Evolutionary conservation across 30 jellyfish, hydroid and myxozoan genomes (phyloP).

Genomic region (Nemopilema nomurai): DNA sequence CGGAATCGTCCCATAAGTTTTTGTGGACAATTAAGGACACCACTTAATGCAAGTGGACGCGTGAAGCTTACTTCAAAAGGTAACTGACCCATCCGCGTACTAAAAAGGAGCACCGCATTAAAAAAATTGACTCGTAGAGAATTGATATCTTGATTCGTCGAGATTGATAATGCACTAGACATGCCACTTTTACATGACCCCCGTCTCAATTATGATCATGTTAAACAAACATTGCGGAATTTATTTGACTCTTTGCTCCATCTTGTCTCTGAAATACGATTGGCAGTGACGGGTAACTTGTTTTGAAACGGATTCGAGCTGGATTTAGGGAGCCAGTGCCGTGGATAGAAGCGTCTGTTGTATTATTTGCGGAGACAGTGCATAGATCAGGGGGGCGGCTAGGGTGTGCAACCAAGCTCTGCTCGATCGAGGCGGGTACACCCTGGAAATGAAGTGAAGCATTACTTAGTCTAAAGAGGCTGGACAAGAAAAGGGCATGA

Average conservation of each 20-base stretch:
- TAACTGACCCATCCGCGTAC: too few species aligned
- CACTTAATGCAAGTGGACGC: background rate
- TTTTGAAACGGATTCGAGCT: background rate
- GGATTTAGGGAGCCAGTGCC: background rate
- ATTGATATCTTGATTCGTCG: background rate
- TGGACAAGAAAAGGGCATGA: background rate
- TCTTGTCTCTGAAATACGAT: slow-evolving; percentile 27
- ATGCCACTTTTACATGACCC: slow-evolving; percentile 5
- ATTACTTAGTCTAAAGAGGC: slow-evolving; percentile 19
- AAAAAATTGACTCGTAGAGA: too few species aligned
- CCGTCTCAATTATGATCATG: slow-evolving; percentile 23
- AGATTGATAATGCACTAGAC: background rate
- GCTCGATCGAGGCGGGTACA: slow-evolving; percentile 14
- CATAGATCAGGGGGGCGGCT: background rate
- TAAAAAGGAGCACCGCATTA: too few species aligned
- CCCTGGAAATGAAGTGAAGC: slow-evolving; percentile 38
- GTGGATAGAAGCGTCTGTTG: background rate
- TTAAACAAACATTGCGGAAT: slow-evolving; percentile 46
- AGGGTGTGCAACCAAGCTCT: slow-evolving; percentile 13
- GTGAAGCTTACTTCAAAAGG: background rate
- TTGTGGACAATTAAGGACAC: background rate
- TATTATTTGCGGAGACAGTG: background rate
- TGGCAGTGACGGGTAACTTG: slow-evolving; percentile 2
- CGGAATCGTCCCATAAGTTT: background rate
- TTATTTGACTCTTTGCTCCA: slow-evolving; percentile 14